Conservation (phyloP, 2,888 invertebrate species). For the Meloe dianella region DNA sequence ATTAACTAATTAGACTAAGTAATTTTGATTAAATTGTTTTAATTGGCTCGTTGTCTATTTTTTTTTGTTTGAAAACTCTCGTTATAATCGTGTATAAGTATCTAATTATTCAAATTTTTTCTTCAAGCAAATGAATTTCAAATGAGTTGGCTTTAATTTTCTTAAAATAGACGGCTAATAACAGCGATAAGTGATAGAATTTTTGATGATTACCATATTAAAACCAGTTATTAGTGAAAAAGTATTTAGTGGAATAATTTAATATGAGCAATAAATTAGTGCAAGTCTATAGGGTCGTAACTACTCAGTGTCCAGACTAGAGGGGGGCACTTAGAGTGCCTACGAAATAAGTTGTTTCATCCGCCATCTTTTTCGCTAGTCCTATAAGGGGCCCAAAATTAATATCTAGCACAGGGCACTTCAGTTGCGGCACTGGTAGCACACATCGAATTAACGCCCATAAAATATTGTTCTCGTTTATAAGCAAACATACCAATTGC, state of each 20-base stretch:
- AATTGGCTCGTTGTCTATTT: neutral
- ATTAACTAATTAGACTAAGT: neutral
- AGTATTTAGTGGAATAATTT: neutral
- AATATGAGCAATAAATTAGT: neutral
- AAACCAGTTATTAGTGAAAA: neutral
- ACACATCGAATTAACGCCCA: constrained; percentile 3
- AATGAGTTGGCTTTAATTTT: neutral
- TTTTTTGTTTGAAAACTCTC: neutral
- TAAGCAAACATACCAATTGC: constrained; percentile 4
- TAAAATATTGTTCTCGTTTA: neutral
- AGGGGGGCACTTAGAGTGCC: too few species aligned
- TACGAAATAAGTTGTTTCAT: too few species aligned
- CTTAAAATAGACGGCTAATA: neutral
- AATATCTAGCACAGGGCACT: too few species aligned
- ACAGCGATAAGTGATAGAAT: neutral
- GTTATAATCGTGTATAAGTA: neutral
- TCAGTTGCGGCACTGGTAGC: too few species aligned
- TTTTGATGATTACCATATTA: neutral
- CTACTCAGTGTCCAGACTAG: too few species aligned
- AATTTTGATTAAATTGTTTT: neutral
- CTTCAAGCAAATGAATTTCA: neutral
- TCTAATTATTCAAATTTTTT: neutral
- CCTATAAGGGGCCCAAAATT: too few species aligned
- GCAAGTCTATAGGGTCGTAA: neutral
- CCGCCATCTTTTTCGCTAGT: too few species aligned